Conservation (phyloP, 2,888 invertebrate genomes). For the Incurvaria masculella region DNA sequence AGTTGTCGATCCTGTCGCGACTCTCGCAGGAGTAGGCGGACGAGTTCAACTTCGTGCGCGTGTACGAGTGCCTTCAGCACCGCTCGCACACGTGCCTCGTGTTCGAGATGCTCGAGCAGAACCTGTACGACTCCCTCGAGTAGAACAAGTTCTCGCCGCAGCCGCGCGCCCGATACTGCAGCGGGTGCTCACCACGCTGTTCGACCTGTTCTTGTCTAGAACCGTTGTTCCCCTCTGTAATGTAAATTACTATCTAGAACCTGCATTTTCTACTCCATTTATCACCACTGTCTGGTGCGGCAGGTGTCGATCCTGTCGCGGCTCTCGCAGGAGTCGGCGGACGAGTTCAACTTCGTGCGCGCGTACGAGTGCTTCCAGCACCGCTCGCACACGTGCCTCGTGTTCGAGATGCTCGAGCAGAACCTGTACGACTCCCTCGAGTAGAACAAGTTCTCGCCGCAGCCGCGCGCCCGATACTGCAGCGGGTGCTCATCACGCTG, state of each 20-base stretch:
- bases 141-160: constrained; percentile 99
- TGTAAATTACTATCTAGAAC: too few relatives aligned
- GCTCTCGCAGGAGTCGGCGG: constrained; percentile 95
- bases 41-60: constrained; percentile 99
- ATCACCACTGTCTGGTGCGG: too few relatives aligned
- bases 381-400: constrained; percentile 98
- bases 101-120: constrained; percentile 99
- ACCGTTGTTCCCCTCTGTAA: too few relatives aligned
- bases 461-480: constrained; percentile 95
- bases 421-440: constrained; percentile 99
- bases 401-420: constrained; percentile 99
- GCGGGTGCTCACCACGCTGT: constrained; percentile 87
- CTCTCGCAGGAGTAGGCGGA: constrained; percentile 97
- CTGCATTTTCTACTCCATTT: too few relatives aligned
- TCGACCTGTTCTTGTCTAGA: too few relatives aligned
- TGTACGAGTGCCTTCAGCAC: constrained; percentile 99
- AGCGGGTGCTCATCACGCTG: constrained; percentile 90
- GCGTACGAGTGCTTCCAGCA: constrained; percentile 99
- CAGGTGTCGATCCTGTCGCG: constrained; percentile 89
- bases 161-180: constrained; percentile 97
- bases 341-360: constrained; percentile 99
- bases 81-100: constrained; percentile 99
- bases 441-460: constrained; percentile 98
- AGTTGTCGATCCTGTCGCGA: constrained; percentile 87
- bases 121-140: constrained; percentile 99